phyloP scores from a whole-genome alignment of 2,888 invertebrate species.

The Drosophila rellima region DNA sequence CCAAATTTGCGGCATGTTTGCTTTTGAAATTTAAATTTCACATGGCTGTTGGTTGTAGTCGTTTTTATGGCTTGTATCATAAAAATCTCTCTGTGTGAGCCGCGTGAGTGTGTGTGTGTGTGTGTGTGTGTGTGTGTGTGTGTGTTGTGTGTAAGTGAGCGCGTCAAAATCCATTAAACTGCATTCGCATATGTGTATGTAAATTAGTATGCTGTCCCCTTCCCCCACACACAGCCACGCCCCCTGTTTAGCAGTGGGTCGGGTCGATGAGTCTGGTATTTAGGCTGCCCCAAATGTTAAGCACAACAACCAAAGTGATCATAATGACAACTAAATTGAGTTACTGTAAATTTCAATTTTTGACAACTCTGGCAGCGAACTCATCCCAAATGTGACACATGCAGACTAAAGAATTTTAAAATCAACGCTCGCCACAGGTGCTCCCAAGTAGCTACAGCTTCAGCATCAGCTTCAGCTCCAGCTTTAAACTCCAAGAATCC shows the following conservation, averaged over 20 bases:
- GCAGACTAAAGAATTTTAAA: constrained; percentile 85
- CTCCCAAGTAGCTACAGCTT: constrained; percentile 32
- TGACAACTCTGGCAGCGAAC: constrained; percentile 65
- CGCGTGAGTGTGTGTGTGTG: constrained; percentile 16
- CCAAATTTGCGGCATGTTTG: constrained; percentile 79
- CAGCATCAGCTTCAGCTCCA: neutral
- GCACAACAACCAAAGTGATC: constrained; percentile 24
- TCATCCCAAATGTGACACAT: constrained; percentile 80
- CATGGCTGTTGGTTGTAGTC: constrained; percentile 51
- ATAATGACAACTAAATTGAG: constrained; percentile 78
- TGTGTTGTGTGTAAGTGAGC: constrained; percentile 59
- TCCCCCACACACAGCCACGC: constrained; percentile 12
- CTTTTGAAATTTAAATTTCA: constrained; percentile 82
- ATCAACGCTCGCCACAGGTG: constrained; percentile 82
- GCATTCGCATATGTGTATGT: constrained; percentile 56
- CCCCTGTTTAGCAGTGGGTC: constrained; percentile 12
- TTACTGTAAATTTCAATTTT: constrained; percentile 46
- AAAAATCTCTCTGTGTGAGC: constrained; percentile 56
- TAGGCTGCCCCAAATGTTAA: constrained; percentile 30
- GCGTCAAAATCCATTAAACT: constrained; percentile 69
- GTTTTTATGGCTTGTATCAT: constrained; percentile 70
- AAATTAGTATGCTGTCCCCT: constrained; percentile 35
- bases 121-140: constrained; percentile 9
- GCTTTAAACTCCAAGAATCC: constrained; percentile 1
- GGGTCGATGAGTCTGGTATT: constrained; percentile 27